These are phyloP conservation scores for Rhamnusium bicolor DNA, from an alignment of 2,888 invertebrate genomes.

Conservation along the genomic window DNA sequence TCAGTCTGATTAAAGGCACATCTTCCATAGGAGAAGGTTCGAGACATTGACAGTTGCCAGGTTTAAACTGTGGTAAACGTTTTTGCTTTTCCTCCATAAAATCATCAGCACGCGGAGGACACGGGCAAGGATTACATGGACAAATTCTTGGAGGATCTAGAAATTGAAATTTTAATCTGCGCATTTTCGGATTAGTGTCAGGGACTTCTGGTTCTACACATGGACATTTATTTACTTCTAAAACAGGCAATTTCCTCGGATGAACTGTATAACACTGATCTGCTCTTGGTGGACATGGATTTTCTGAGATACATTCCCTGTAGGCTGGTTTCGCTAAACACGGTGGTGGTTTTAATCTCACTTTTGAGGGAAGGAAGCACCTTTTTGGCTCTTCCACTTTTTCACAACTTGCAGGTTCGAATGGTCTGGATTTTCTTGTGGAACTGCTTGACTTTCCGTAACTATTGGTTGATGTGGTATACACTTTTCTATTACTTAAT, in stretches of 20 bases:
- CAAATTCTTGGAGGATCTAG: conserved; percentile 51
- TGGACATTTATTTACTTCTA: conserved; percentile 43
- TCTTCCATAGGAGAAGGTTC: conserved; percentile 48
- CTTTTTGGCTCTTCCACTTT: conserved; percentile 8
- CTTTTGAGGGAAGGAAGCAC: conserved; percentile 44
- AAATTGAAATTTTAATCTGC: conserved; percentile 45
- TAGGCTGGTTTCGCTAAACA: conserved; percentile 37
- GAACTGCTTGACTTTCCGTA: background rate
- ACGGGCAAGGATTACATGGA: conserved; percentile 32
- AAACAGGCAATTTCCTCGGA: conserved; percentile 48
- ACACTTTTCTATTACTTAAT: background rate
- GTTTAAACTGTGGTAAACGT: conserved; percentile 39
- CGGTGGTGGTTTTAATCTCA: conserved; percentile 36
- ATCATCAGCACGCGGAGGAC: conserved; percentile 44
- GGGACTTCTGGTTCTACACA: conserved; percentile 50
- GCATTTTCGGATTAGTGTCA: conserved; percentile 42
- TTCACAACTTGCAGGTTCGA: conserved; percentile 41
- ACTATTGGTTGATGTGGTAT: background rate
- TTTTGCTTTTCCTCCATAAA: conserved; percentile 23
- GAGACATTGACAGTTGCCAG: conserved; percentile 49
- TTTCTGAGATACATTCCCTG: conserved; percentile 22
- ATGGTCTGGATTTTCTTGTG: conserved; percentile 6
- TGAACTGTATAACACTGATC: conserved; percentile 43
- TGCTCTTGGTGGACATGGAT: conserved; percentile 45
- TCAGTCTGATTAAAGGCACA: conserved; percentile 44